Evolutionary conservation across 2,888 invertebrate genomes (phyloP).

Genomic region (Spilarctia lutea): DNA sequence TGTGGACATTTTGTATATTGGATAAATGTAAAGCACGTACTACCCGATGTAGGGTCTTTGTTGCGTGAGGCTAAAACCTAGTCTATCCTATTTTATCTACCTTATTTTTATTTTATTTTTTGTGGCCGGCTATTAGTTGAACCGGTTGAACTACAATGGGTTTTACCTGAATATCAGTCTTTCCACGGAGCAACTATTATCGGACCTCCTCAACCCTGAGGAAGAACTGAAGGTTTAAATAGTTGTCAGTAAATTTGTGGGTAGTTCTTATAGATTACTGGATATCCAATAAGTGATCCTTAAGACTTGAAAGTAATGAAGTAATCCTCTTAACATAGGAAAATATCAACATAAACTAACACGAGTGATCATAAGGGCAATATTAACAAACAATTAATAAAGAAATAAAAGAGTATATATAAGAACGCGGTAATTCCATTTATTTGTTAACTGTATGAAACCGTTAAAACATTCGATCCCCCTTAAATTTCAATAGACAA

Average conservation of each 20-base stretch:
- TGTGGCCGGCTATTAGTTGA: too few relatives aligned
- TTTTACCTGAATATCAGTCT: too few relatives aligned
- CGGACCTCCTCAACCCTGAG: too few relatives aligned
- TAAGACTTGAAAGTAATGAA: not conserved
- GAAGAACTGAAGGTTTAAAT: too few relatives aligned
- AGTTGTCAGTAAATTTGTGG: too few relatives aligned
- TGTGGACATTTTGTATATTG: slow-evolving; percentile 10
- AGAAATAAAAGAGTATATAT: not conserved
- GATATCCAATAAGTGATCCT: not conserved
- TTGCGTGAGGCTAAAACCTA: not conserved
- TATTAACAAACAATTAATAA: not conserved
- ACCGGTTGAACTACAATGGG: too few relatives aligned
- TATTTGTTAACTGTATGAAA: slow-evolving; percentile 4
- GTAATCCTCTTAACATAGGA: not conserved
- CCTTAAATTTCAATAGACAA: slow-evolving; percentile 31
- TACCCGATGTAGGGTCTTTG: not conserved
- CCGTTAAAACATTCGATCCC: slow-evolving; percentile 18
- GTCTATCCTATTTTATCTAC: not conserved
- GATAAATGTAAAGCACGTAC: not conserved
- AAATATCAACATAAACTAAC: not conserved
- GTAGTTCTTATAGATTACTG: not conserved
- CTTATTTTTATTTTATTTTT: not conserved
- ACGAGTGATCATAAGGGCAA: not conserved
- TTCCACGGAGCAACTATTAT: too few relatives aligned
- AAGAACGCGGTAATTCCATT: not conserved